These are phyloP conservation scores for Calonectris borealis DNA, from an alignment of 2,113 vertebrate genomes.

Conservation along the genomic window DNA sequence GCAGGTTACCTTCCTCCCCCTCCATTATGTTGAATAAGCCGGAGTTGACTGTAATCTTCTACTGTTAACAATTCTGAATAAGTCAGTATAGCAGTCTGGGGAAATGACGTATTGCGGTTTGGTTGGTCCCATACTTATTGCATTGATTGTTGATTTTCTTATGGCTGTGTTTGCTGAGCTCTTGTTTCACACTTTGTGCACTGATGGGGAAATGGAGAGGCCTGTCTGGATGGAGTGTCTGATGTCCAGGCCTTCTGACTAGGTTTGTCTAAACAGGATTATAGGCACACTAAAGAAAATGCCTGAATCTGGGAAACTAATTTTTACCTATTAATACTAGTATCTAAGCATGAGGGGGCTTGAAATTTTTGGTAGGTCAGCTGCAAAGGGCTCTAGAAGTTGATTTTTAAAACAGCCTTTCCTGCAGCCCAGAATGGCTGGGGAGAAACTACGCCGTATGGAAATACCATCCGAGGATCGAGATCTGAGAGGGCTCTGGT, in stretches of 20 bases:
- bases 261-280: not conserved
- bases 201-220: not conserved
- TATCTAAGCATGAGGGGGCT: not conserved
- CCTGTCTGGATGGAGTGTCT: not conserved
- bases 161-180: not conserved
- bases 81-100: not conserved
- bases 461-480: accelerated
- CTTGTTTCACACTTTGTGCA: not conserved
- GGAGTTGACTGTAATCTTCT: not conserved
- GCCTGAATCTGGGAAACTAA: not conserved
- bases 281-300: not conserved
- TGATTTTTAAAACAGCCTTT: not conserved
- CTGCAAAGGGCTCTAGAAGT: not conserved
- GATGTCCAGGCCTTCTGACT: not conserved
- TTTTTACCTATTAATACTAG: not conserved
- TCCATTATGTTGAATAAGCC: not conserved
- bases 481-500: not conserved
- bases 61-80: not conserved
- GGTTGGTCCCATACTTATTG: not conserved
- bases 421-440: not conserved
- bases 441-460: accelerated
- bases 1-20: not conserved
- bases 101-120: not conserved
- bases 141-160: not conserved
- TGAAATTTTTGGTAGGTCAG: not conserved